Conservation (phyloP, 1,140 invertebrate genomes). For the Drosophila arawakana region DNA sequence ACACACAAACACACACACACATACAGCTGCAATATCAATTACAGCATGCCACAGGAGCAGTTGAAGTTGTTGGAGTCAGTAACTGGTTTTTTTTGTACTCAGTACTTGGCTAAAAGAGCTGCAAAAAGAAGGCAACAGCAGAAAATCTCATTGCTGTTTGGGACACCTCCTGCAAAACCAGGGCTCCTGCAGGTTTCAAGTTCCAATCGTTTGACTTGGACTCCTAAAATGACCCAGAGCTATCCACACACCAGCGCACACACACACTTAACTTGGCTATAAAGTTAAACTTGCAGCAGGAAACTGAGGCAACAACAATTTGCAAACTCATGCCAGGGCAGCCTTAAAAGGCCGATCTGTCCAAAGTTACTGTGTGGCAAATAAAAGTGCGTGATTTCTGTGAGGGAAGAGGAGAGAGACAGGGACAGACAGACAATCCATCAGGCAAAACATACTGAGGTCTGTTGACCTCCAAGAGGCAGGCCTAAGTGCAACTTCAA, state of each 20-base stretch:
- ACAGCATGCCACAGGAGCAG: constrained; percentile 82
- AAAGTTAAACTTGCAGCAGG: constrained; percentile 72
- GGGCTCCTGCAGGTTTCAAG: constrained; percentile 74
- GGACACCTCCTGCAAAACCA: constrained; percentile 51
- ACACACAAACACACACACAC: constrained; percentile 25
- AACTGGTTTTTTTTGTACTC: constrained; percentile 68
- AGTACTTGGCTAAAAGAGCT: constrained; percentile 26
- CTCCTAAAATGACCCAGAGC: constrained; percentile 80
- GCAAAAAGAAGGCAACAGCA: not conserved
- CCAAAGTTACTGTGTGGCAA: constrained; percentile 43
- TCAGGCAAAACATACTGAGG: constrained; percentile 65
- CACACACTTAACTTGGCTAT: too few species aligned
- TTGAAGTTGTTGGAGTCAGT: constrained; percentile 49
- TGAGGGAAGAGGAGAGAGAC: constrained; percentile 4
- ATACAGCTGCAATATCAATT: constrained; percentile 82
- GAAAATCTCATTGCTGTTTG: constrained; percentile 46
- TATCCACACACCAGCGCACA: constrained; percentile 46
- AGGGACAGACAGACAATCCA: constrained; percentile 66
- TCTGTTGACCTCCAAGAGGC: constrained; percentile 72
- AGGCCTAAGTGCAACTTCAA: not conserved
- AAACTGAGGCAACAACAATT: constrained; percentile 68
- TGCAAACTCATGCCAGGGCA: constrained; percentile 79
- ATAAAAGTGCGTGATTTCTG: constrained; percentile 82
- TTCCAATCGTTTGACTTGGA: constrained; percentile 74
- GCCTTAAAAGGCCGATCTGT: constrained; percentile 73